phyloP scores from a whole-genome alignment of 2,113 vertebrate genomes.

The Thinocorus orbignyianus region DNA sequence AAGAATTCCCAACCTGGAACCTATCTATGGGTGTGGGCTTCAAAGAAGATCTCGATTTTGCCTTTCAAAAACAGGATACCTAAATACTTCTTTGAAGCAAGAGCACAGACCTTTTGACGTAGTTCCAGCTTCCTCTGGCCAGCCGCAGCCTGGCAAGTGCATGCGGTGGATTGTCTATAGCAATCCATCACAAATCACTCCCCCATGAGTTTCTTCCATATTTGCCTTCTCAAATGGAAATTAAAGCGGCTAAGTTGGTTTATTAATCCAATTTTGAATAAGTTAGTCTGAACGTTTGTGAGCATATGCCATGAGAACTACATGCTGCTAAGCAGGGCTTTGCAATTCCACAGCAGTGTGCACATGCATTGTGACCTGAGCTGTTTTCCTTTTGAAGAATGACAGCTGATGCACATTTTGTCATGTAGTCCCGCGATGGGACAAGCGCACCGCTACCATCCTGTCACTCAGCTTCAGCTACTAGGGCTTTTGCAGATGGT shows the following conservation, averaged over 20 bases:
- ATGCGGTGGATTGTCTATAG: neutral
- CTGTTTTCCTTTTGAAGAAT: neutral
- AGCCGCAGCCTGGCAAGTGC: neutral
- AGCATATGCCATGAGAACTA: neutral
- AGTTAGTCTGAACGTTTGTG: neutral
- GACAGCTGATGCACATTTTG: neutral
- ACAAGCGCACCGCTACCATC: neutral
- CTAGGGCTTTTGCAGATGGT: neutral
- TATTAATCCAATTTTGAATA: neutral
- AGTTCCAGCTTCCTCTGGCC: neutral
- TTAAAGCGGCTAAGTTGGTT: neutral
- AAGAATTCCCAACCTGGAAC: neutral
- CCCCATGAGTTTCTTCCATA: neutral
- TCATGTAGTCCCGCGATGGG: neutral
- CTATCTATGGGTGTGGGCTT: neutral
- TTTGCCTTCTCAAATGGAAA: neutral
- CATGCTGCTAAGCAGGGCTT: neutral
- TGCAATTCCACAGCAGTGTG: neutral
- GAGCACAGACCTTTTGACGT: neutral
- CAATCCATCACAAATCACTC: neutral
- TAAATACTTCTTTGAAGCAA: neutral
- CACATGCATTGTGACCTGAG: neutral
- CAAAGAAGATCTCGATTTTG: neutral
- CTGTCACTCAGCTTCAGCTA: neutral
- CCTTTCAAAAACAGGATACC: neutral